These are phyloP conservation scores for Heliornis fulica DNA, from an alignment of 2,113 vertebrate genomes.

Conservation along the genomic window DNA sequence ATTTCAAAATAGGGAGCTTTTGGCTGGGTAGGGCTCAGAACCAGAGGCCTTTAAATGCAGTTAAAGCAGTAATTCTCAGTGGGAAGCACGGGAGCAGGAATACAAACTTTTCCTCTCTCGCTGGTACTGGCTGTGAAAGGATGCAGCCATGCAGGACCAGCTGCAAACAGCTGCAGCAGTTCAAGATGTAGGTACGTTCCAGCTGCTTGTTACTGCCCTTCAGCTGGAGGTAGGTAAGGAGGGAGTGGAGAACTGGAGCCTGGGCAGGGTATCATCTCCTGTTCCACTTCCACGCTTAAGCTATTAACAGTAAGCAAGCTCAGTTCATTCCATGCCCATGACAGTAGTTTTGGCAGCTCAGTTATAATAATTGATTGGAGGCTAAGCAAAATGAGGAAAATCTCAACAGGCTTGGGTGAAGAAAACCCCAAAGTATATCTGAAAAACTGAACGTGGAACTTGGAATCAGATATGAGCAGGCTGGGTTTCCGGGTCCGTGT, in stretches of 20 bases:
- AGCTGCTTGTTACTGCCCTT: not conserved
- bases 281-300: not conserved
- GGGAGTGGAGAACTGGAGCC: not conserved
- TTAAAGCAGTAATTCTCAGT: not conserved
- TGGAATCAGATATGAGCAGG: not conserved
- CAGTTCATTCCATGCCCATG: not conserved
- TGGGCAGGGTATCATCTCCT: not conserved
- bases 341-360: not conserved
- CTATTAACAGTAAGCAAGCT: not conserved
- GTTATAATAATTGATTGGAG: not conserved
- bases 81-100: not conserved
- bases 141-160: not conserved
- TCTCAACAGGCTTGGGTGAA: not conserved
- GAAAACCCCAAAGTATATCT: not conserved
- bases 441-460: rapidly evolving
- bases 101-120: not conserved
- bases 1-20: not conserved
- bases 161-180: rapidly evolving
- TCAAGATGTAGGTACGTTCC: not conserved
- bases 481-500: not conserved
- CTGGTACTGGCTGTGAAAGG: not conserved
- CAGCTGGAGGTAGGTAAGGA: not conserved
- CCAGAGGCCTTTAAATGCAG: not conserved
- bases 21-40: not conserved
- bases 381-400: not conserved